Evolutionary conservation across 2,113 vertebrate genomes (phyloP).

Genomic region (Oncorhynchus nerka): DNA sequence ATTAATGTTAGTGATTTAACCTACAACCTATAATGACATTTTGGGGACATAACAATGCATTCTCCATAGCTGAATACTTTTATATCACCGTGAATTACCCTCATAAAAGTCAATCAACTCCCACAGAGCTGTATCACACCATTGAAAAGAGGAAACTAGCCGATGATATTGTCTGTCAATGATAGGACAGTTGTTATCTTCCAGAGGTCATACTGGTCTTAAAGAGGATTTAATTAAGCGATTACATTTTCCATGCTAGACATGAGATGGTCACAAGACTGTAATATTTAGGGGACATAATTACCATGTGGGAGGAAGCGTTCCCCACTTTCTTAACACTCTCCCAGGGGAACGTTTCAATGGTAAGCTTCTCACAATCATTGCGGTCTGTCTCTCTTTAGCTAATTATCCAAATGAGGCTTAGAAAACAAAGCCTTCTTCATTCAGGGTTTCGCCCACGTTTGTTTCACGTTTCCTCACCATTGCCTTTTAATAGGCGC

Average conservation of each 20-base stretch:
- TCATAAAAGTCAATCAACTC: neutral
- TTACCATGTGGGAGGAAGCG: slow-evolving; percentile 51
- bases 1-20: no score
- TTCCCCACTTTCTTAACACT: slow-evolving; percentile 54
- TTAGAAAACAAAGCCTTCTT: slow-evolving; percentile 36
- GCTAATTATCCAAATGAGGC: slow-evolving; percentile 64
- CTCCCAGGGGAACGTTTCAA: slow-evolving; percentile 58
- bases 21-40: no score
- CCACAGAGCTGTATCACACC: neutral
- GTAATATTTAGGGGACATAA: slow-evolving; percentile 67
- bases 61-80: no score
- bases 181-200: slow-evolving; percentile 40
- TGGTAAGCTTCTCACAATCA: slow-evolving; percentile 62
- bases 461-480: slow-evolving; percentile 48
- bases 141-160: neutral
- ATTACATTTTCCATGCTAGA: slow-evolving; percentile 56
- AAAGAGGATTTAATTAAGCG: slow-evolving; percentile 70
- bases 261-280: slow-evolving; percentile 65
- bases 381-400: slow-evolving; percentile 28
- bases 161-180: slow-evolving; percentile 8
- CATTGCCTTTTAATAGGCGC: slow-evolving; percentile 54
- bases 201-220: slow-evolving; percentile 58
- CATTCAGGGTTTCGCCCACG: slow-evolving; percentile 38
- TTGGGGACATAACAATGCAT: no score
- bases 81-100: no score